Percentiles rank a stretch among this genome's conserved stretches.
Evolutionary conservation across 2,888 invertebrate species (phyloP).

Genomic region (Lypha dubia): DNA sequence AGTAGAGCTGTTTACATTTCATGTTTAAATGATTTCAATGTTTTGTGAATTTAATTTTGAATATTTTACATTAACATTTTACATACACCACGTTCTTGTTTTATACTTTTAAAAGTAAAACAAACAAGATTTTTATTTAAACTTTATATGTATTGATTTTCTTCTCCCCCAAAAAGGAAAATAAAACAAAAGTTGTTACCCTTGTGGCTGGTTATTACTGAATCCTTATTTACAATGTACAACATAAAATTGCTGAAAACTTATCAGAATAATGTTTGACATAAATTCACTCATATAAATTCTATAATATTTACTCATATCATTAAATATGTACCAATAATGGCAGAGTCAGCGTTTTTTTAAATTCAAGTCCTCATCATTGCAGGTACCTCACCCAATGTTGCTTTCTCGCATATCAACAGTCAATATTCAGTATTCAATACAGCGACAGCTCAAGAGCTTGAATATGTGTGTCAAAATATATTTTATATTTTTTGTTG

Average conservation of each 20-base stretch:
- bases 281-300: conserved; percentile 28
- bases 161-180: neutral
- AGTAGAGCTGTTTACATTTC: too few species aligned
- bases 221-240: neutral
- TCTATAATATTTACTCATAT: conserved; percentile 15
- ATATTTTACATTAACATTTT: neutral
- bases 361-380: neutral
- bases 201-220: neutral
- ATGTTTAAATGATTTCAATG: too few species aligned
- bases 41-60: neutral
- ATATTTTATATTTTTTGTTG: neutral
- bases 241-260: conserved; percentile 7
- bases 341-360: conserved; percentile 15
- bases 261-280: conserved; percentile 19
- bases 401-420: neutral
- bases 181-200: neutral
- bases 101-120: neutral
- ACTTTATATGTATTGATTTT: neutral
- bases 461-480: conserved; percentile 8
- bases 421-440: conserved; percentile 18
- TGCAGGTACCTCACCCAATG: neutral
- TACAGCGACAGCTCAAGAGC: neutral
- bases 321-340: too few species aligned
- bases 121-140: neutral
- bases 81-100: neutral